Base-by-base conservation (phyloP, 2,113 vertebrate genomes). In the Epinephelus cyanopodus region DNA sequence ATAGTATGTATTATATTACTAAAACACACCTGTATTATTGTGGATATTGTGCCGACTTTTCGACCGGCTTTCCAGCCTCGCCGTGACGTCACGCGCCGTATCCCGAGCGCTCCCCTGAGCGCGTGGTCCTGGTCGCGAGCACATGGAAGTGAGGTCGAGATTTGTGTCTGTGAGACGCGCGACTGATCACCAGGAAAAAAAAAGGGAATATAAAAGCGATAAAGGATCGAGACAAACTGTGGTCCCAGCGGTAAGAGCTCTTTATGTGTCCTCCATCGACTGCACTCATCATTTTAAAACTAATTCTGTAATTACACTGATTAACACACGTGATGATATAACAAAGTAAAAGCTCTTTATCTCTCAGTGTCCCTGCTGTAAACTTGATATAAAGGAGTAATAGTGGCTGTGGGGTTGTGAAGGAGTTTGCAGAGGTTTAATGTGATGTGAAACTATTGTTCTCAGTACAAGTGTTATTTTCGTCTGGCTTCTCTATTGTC, bases 111-210 rank as follows among this genome's bases (percentile, higher is more conserved):
- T 66, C 79, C 81, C 68, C 53, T 83, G 86, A 93, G 94, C 93
- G 91, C 94, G 92, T 95, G 91, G 90, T 90, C 79, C 83, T 27
- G 93, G 90, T 92, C 87, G 90, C 74, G 92, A 94, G 95, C 95
- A 95, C 95, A 93, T 96, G 95, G 93, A 94, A 93, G 84, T 81
- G 77, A 89, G 87, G 88, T 92, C 78, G 88, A 92, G 92, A 87
- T 93, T 83, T 90, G 88, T 87, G 85, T 74, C 78, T 74, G 77
- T 13, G 85, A 89, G 87, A 86, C 85, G 84, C 86, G 88, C 81
- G 81, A 74, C 74, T 64, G 76, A 70, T 83, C 62, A 83, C 54
- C 75, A 62, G 37, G 29, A 79, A 61, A 76, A 29, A 29, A 29
- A 78, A 82, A 75, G 57, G 90, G 94, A 90, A 91, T 91, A 89